These are phyloP conservation scores for Andinoacara biseriatus DNA, from an alignment of 2,113 vertebrate genomes.

Conservation along the genomic window DNA sequence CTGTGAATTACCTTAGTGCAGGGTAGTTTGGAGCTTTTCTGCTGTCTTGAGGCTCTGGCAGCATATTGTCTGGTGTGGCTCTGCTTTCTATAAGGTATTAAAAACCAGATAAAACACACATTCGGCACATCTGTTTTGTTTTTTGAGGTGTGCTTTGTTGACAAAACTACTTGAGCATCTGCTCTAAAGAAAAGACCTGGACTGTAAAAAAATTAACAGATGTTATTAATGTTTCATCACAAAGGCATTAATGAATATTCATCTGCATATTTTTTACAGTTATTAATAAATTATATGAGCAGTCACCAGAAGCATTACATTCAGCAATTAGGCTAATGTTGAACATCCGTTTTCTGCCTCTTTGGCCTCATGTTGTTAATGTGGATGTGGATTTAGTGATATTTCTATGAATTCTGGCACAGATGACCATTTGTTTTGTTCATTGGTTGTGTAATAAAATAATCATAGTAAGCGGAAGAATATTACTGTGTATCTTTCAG, in stretches of 20 bases:
- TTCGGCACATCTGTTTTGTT: not conserved
- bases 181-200: conserved; percentile 21
- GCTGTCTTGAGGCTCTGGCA: conserved; percentile 20
- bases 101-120: not conserved
- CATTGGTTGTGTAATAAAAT: not conserved
- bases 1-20: conserved; percentile 36
- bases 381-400: conserved; percentile 9
- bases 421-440: conserved; percentile 18
- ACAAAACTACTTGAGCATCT: conserved; percentile 31
- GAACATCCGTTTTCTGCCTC: not conserved
- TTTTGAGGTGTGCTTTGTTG: conserved; percentile 20
- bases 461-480: not conserved
- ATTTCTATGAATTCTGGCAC: not conserved
- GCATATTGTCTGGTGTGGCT: conserved; percentile 14
- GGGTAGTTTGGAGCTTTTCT: conserved; percentile 14
- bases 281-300: conserved; percentile 60
- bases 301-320: conserved; percentile 11
- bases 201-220: conserved; percentile 36
- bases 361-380: conserved; percentile 29
- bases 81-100: not conserved
- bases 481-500: not conserved
- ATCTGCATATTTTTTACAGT: conserved; percentile 57
- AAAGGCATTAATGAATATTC: conserved; percentile 54
- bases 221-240: conserved; percentile 52
- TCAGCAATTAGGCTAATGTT: conserved; percentile 34